Evolutionary conservation across 2,113 vertebrate genomes (phyloP).

Genomic region (Eretmochelys imbricata): DNA sequence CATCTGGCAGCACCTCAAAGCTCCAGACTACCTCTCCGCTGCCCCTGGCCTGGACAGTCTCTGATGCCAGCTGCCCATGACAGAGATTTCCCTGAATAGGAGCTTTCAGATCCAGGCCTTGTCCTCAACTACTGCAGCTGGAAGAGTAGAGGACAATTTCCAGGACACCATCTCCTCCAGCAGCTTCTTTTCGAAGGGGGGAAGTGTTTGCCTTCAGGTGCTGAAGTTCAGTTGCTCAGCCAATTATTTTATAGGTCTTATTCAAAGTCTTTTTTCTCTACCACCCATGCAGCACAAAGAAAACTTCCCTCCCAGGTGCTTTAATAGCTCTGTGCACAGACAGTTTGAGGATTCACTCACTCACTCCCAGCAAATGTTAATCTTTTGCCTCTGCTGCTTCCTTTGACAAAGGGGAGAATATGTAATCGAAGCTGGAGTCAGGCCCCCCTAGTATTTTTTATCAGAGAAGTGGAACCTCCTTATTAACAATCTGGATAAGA

Average conservation of each 20-base stretch:
- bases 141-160: background rate
- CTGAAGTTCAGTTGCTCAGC: background rate
- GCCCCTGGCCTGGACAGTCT: background rate
- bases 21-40: background rate
- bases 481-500: slow-evolving; percentile 62
- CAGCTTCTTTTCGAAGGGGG: background rate
- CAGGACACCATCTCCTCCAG: background rate
- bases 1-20: background rate
- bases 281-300: background rate
- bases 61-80: background rate
- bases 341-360: background rate
- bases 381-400: slow-evolving; percentile 25
- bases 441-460: slow-evolving; percentile 49
- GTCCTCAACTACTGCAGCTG: background rate
- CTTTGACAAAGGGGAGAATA: slow-evolving; percentile 34
- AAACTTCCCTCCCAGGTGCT: background rate
- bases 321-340: background rate
- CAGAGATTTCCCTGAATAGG: too few relatives aligned
- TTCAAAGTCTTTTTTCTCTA: background rate
- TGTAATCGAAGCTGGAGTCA: slow-evolving; percentile 62
- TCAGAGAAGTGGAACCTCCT: slow-evolving; percentile 54
- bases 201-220: background rate
- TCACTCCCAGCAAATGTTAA: slow-evolving; percentile 31
- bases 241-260: background rate
- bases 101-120: background rate